Conservation (phyloP, 2,888 invertebrate genomes). For the Omphaloscelis lunosa region DNA sequence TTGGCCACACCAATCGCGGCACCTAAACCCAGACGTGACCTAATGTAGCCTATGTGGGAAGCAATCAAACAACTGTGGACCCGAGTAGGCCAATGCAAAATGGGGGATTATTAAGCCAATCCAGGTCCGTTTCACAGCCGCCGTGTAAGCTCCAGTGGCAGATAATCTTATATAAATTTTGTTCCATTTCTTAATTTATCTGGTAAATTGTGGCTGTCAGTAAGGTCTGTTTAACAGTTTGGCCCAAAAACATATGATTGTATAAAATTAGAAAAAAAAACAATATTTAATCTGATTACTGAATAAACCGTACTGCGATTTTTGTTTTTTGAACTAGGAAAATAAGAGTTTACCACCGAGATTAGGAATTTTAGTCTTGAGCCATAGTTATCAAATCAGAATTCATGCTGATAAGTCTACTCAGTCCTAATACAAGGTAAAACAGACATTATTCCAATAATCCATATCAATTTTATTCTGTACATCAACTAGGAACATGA, state of each 20-base stretch:
- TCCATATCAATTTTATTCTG: background rate
- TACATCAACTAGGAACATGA: background rate
- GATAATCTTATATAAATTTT: background rate
- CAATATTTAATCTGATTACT: background rate
- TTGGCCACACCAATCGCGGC: background rate
- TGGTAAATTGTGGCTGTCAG: background rate
- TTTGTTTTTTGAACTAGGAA: background rate
- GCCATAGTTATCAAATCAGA: background rate
- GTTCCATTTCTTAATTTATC: background rate
- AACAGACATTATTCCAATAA: background rate
- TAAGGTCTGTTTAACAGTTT: too few relatives aligned
- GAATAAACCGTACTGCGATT: background rate
- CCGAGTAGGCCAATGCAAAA: background rate
- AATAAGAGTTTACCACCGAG: background rate
- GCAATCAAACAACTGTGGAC: too few relatives aligned
- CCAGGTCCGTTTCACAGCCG: rapidly evolving
- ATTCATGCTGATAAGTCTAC: background rate
- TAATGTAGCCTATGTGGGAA: too few relatives aligned
- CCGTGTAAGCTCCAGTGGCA: background rate
- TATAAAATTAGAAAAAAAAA: background rate
- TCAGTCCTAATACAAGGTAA: background rate
- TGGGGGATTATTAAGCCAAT: background rate
- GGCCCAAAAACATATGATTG: background rate
- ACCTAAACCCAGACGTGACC: background rate
- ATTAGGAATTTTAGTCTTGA: background rate